Evolutionary conservation across 2,888 invertebrate species (phyloP).

Genomic region (Heterodera filipjevi): DNA sequence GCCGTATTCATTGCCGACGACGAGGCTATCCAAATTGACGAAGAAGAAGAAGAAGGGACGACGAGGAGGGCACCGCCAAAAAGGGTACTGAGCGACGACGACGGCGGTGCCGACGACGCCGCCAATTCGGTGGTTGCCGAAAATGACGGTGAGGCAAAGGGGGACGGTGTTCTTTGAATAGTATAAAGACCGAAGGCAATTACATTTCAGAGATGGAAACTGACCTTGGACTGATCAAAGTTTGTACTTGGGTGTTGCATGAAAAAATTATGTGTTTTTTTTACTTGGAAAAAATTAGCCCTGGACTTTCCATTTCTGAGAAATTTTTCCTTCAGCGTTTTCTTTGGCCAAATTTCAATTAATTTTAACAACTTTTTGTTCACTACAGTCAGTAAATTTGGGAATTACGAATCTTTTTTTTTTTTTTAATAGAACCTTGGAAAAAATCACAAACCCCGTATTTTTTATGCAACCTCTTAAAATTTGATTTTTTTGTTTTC

Average conservation of each 20-base stretch:
- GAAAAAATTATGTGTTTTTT: no score
- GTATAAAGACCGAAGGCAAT: background rate
- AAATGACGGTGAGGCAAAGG: background rate
- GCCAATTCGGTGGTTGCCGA: slow-evolving; percentile 13
- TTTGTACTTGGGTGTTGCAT: background rate
- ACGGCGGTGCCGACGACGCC: background rate
- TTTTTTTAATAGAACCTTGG: no score
- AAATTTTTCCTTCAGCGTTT: no score
- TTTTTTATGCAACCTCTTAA: no score
- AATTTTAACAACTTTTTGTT: no score
- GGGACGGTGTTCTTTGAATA: background rate
- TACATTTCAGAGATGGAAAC: slow-evolving; percentile 27
- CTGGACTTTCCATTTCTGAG: no score
- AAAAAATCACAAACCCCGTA: no score
- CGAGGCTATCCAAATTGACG: background rate
- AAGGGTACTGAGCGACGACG: background rate
- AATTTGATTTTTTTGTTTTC: background rate
- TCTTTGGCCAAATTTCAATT: no score
- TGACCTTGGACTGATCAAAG: slow-evolving; percentile 33
- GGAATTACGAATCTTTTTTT: no score
- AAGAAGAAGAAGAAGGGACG: background rate
- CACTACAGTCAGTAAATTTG: no score
- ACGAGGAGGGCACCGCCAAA: background rate
- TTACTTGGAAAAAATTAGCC: no score
- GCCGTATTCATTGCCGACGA: background rate